These are phyloP conservation scores for Rhingia campestris DNA, from an alignment of 2,888 invertebrate species.

Conservation along the genomic window DNA sequence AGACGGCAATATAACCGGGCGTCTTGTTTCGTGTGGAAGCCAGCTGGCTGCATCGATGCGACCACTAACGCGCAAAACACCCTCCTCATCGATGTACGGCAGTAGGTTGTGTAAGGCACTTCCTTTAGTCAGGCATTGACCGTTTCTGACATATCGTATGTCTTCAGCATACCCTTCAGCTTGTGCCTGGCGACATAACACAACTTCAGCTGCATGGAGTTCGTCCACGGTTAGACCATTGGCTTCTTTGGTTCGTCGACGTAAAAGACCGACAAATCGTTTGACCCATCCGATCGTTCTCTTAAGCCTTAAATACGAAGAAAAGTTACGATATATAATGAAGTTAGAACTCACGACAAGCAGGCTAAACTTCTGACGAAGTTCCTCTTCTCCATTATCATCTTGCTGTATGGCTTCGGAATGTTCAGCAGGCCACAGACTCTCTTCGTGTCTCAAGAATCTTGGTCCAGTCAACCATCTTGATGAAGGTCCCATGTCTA, in stretches of 20 bases:
- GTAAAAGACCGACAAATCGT: constrained; percentile 14
- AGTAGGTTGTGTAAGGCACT: constrained; percentile 31
- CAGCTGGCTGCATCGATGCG: constrained; percentile 61
- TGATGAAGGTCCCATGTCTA: constrained; percentile 17
- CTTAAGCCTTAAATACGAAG: constrained; percentile 20
- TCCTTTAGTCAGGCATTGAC: constrained; percentile 2
- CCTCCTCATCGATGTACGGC: constrained; percentile 37
- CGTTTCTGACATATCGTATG: neutral
- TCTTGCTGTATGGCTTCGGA: neutral
- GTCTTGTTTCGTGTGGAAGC: no score
- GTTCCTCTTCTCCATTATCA: constrained; percentile 3
- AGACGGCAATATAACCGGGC: no score
- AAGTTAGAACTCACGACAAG: constrained; percentile 5
- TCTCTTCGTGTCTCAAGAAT: constrained; percentile 13
- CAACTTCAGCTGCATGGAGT: constrained; percentile 1
- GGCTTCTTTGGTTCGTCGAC: neutral
- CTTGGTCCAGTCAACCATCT: constrained; percentile 34
- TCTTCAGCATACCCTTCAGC: constrained; percentile 15
- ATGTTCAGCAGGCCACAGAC: neutral
- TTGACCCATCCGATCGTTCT: constrained; percentile 45
- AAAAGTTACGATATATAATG: constrained; percentile 28
- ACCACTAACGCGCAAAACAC: constrained; percentile 46
- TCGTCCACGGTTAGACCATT: constrained; percentile 18
- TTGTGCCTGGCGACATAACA: constrained; percentile 8
- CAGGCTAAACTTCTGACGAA: neutral